Conservation (phyloP, 2,797 vertebrate species). For the Syngnathus rostellatus region DNA sequence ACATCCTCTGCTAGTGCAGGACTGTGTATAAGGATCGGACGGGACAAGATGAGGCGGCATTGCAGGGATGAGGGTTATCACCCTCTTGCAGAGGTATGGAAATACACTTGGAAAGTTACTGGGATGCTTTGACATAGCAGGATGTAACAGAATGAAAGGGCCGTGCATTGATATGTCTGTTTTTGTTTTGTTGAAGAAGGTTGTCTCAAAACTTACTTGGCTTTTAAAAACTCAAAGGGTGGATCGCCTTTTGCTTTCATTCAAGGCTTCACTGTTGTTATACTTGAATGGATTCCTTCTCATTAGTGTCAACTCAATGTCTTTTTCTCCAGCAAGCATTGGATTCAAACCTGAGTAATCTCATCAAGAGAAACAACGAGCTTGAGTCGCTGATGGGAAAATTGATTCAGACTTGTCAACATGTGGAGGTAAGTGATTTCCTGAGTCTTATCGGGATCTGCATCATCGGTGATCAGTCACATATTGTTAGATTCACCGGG, state of each 20-base stretch:
- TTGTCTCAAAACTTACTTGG: constrained; percentile 9
- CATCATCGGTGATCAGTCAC: not conserved
- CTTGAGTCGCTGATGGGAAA: constrained; percentile 92
- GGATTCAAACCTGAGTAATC: constrained; percentile 83
- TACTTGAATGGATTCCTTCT: not conserved
- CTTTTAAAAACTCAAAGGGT: constrained; percentile 1
- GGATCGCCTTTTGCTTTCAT: not conserved
- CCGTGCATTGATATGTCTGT: constrained; percentile 3
- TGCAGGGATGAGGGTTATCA: constrained; percentile 54
- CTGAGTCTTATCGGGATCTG: not conserved
- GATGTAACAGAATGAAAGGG: not conserved
- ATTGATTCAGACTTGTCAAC: constrained; percentile 92
- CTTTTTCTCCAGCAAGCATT: constrained; percentile 79
- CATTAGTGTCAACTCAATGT: constrained; percentile 6
- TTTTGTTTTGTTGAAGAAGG: constrained; percentile 9
- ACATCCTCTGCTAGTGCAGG: constrained; percentile 36
- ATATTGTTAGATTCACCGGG: not conserved
- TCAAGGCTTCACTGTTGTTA: not conserved
- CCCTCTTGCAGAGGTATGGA: constrained; percentile 54
- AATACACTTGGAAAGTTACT: not conserved
- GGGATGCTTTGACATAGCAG: not conserved
- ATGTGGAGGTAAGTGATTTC: constrained; percentile 84
- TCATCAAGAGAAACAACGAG: constrained; percentile 94
- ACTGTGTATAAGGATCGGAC: constrained; percentile 30
- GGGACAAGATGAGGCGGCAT: constrained; percentile 62